Evolutionary conservation across 2,797 vertebrate species (phyloP), one percentile per base, ranked within the genome.

Genomic region (Tokudaia muenninki): DNA sequence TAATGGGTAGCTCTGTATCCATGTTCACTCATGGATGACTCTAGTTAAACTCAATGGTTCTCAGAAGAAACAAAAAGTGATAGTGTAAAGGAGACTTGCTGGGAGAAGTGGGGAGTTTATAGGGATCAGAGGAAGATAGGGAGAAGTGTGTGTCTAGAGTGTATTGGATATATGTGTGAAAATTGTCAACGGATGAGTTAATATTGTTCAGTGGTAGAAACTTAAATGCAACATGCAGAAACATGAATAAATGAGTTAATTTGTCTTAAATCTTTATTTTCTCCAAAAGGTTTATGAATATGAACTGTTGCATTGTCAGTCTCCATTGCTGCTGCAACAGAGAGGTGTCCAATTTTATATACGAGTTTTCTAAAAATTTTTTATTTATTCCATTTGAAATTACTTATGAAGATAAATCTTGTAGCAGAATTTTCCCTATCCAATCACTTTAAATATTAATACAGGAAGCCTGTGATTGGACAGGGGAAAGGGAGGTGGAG

Each of bases 151-250:
- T 63, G 37, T 63, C 37, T 63, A 65, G 82, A 31, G 9, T 65
- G 16, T 21, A 31, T 9, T 31, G 11, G 47, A 47, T 83, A 63
- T 26, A 63, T 44, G 26, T 29, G 6, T 47, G 41, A 47, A 47
- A 84, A 47, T 37, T 65, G 41, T 44, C 82, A 84, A 65, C 47
- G 82, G 17, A 79, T 83, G 29, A 84, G 41, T 59, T 80, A 57
- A 93, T 70, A 59, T 57, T 52, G 6, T 67, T 84, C 81, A 34
- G 86, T 47, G 79, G n/a, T 87, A 86, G 57, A 59, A 96, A 87
- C 31, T 57, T 44, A 78, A 34, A 34, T 65, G 55, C 22, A 44
- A 9, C 44, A 77, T 50, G 90, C 2, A 80, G 31, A 21, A 77
- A 78, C 88, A 92, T 52, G 47, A 81, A 61, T 50, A 52, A 14